phyloP scores from a whole-genome alignment of 2,113 vertebrate species.

The Chamaea fasciata region DNA sequence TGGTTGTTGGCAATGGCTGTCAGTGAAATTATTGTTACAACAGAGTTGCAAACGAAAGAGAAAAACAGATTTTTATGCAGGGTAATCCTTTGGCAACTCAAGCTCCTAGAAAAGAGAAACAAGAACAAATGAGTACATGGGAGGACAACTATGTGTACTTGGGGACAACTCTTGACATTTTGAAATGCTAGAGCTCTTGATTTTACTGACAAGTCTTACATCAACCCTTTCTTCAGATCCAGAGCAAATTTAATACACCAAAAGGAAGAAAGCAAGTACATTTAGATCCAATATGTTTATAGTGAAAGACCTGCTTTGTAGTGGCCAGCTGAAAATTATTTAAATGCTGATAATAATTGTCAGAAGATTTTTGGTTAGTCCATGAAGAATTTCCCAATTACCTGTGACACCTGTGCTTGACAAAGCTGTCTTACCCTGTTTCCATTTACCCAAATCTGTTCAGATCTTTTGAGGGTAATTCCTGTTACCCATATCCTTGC shows the following conservation, averaged over 20 bases:
- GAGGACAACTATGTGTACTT: not conserved
- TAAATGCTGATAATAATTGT: not conserved
- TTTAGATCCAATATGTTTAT: not conserved
- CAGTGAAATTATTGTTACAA: slow-evolving; percentile 90
- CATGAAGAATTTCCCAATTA: not conserved
- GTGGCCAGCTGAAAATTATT: not conserved
- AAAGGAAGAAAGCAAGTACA: not conserved
- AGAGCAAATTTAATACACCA: not conserved
- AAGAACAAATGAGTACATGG: slow-evolving; percentile 24
- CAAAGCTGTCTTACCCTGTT: not conserved
- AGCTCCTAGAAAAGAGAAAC: slow-evolving; percentile 79
- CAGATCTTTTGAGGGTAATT: not conserved
- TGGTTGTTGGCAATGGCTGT: slow-evolving; percentile 91
- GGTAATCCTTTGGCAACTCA: slow-evolving; percentile 98
- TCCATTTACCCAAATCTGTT: not conserved
- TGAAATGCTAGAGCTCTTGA: not conserved
- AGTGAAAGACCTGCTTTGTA: not conserved
- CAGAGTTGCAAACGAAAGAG: slow-evolving; percentile 93
- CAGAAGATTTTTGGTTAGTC: not conserved
- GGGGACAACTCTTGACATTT: not conserved
- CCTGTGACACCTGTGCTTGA: not conserved
- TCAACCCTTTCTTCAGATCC: not conserved
- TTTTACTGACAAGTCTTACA: not conserved
- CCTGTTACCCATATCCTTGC: not conserved
- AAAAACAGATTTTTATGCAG: slow-evolving; percentile 98